Conservation (phyloP, 2,888 invertebrate species). For the Alloplasta piceator region DNA sequence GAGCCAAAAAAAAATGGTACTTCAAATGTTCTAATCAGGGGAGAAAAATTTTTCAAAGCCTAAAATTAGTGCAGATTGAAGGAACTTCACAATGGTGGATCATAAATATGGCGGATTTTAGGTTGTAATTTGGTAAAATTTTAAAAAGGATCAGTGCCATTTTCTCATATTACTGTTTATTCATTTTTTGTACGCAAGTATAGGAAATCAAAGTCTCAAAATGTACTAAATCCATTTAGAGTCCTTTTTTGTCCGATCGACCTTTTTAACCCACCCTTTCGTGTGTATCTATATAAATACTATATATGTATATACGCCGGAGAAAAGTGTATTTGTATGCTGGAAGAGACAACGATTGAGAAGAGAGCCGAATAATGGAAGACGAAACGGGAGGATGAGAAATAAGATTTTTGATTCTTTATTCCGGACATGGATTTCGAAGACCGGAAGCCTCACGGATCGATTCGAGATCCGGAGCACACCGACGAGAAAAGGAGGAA, state of each 20-base stretch:
- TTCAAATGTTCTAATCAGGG: too few relatives aligned
- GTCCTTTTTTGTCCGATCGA: too few relatives aligned
- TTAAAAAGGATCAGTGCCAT: too few relatives aligned
- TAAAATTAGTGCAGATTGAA: too few relatives aligned
- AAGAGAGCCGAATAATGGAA: slow-evolving; percentile 50
- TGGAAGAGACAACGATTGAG: slow-evolving; percentile 75
- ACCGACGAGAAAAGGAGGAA: slow-evolving; percentile 25
- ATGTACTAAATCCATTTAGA: too few relatives aligned
- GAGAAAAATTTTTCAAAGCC: too few relatives aligned
- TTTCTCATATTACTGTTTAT: background rate
- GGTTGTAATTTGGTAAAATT: too few relatives aligned
- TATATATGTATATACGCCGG: slow-evolving; percentile 1
- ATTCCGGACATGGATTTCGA: slow-evolving; percentile 76
- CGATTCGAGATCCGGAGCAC: slow-evolving; percentile 54
- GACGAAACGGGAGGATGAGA: slow-evolving; percentile 59
- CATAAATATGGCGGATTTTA: too few relatives aligned
- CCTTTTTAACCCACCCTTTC: too few relatives aligned
- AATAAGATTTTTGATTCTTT: slow-evolving; percentile 77
- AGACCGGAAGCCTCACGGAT: slow-evolving; percentile 72
- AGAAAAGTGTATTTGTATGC: slow-evolving; percentile 71
- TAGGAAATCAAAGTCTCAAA: too few relatives aligned
- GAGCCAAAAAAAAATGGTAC: too few relatives aligned
- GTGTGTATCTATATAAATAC: background rate
- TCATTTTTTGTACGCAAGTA: background rate
- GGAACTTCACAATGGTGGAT: too few relatives aligned